Base-by-base conservation (phyloP, 2,797 vertebrate species). In the Melanogrammus aeglefinus region DNA sequence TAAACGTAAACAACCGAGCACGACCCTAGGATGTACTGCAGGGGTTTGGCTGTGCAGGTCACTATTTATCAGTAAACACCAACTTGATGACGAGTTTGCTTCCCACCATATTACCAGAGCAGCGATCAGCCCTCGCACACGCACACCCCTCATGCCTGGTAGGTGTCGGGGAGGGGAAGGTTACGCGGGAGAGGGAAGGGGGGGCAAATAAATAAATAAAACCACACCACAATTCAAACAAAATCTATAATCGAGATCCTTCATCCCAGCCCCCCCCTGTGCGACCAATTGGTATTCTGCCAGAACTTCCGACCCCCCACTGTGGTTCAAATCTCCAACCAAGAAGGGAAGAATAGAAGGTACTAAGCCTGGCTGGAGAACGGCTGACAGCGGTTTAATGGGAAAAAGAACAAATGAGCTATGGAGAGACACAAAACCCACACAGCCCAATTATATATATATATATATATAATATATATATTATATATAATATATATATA, bases 171-270 rank as follows among this genome's bases (percentile, higher is more conserved):
- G 79, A 85, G 85, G 80, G 84, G 87, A 83, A 81, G 79, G 83
- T 29, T 51, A 85, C 80, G 80, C 78, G 57, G n/a, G 44, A 39
- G 16, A 51, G 70, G 29, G 44, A n/a, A 14, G 63, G 16, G 63
- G 16, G 9, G 18, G 9, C 57, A 72, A 75, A 72, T 39, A 75
- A 38, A 63, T 21, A n/a, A 63, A 72, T 47, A 70, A 36, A 79
- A 84, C 80, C 84, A 86, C 82, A 89, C 87, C 80, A 86, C 84
- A 85, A 91, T 94, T 92, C 91, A 90, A 92, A 90, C 78, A 79
- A 95, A 94, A 94, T 94, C 93, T 94, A 94, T 94, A 94, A 95
- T 95, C 91, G 90, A 93, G 92, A 93, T 94, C 91, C 91, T 87
- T 89, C 84, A 88, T 90, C 91, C 57, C 87, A 80, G 79, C 91